These are phyloP conservation scores for Rhinichthys osculus DNA, from an alignment of 2,797 vertebrate species.

Conservation along the genomic window DNA sequence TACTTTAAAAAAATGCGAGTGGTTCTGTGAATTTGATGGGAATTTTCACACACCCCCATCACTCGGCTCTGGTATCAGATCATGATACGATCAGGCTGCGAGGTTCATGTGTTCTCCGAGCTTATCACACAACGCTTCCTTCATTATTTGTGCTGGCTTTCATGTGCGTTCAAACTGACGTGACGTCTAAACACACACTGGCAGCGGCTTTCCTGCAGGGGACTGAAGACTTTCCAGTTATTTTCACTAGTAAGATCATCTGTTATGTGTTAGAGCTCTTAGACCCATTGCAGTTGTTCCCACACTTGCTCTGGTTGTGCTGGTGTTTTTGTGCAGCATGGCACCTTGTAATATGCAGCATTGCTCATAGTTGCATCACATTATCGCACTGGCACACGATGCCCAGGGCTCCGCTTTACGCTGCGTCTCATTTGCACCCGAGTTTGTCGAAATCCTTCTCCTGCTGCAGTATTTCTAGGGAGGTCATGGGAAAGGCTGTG, in stretches of 20 bases:
- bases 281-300: background rate
- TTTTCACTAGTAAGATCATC: background rate
- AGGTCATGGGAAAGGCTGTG: constrained; percentile 24
- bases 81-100: background rate
- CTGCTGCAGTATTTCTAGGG: constrained; percentile 11
- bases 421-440: background rate
- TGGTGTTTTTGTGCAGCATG: background rate
- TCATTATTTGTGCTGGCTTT: background rate
- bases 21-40: background rate
- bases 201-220: background rate
- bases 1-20: background rate
- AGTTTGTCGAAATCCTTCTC: constrained; percentile 14
- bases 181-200: background rate
- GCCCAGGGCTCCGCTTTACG: background rate
- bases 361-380: constrained; percentile 49
- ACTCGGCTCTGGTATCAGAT: background rate
- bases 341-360: constrained; percentile 2
- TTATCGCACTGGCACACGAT: constrained; percentile 7
- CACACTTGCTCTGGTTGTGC: background rate
- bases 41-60: background rate
- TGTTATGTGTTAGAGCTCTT: background rate
- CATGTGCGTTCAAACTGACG: background rate
- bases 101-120: background rate
- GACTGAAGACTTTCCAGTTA: background rate
- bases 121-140: background rate